A percentile compares a stretch with the other conserved stretches of the same genome.
These are phyloP conservation scores for Lysiphlebus fabarum DNA, from an alignment of 1,140 invertebrate species.

Conservation along the genomic window DNA sequence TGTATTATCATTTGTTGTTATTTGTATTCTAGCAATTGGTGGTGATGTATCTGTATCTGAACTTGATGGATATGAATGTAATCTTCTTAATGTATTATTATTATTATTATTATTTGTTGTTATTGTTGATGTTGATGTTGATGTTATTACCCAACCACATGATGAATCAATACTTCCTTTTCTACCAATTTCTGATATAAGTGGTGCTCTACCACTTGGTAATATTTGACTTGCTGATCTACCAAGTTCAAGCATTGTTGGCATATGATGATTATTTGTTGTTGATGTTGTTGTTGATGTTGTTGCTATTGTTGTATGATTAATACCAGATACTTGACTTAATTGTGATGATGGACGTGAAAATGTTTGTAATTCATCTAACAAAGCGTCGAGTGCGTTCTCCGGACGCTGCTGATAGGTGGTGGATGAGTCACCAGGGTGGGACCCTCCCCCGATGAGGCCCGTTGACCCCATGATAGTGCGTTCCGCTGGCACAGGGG, in stretches of 20 bases:
- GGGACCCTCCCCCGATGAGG: conserved; percentile 66
- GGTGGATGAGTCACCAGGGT: conserved; percentile 59
- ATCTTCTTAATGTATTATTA: conserved; percentile 58
- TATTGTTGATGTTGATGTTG: conserved; percentile 20
- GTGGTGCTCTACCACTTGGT: conserved; percentile 41
- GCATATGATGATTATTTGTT: conserved; percentile 37
- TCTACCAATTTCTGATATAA: conserved; percentile 55
- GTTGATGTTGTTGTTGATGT: background rate
- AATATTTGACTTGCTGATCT: conserved; percentile 34
- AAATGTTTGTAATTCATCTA: conserved; percentile 89
- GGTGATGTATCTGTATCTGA: conserved; percentile 71
- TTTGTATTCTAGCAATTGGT: conserved; percentile 58
- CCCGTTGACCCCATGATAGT: conserved; percentile 53
- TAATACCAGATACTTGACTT: conserved; percentile 35
- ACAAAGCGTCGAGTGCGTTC: conserved; percentile 92
- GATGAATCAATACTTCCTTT: conserved; percentile 59
- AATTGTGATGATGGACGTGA: conserved; percentile 61
- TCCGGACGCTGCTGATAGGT: conserved; percentile 68
- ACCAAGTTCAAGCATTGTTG: conserved; percentile 40
- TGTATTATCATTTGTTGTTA: conserved; percentile 35
- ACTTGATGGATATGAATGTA: conserved; percentile 73
- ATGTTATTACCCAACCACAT: conserved; percentile 39
- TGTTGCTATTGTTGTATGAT: conserved; percentile 17
- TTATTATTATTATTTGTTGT: too few relatives aligned
- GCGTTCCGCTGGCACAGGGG: conserved; percentile 61